Percentiles rank a stretch among this genome's conserved stretches.
These are phyloP conservation scores for Bombus sylvicola DNA, from an alignment of 1,140 invertebrate genomes.

Conservation along the genomic window DNA sequence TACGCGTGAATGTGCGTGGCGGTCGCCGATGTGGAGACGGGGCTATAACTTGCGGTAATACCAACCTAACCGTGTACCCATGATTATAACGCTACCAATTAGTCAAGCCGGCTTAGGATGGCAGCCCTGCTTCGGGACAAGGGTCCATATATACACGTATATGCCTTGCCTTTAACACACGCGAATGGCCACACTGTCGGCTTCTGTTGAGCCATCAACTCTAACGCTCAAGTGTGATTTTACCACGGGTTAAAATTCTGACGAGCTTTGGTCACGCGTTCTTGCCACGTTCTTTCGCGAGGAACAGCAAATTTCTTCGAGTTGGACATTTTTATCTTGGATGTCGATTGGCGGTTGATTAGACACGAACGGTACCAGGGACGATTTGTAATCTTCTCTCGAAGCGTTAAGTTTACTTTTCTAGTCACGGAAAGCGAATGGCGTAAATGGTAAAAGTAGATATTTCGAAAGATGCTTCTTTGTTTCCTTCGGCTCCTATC, in stretches of 20 bases:
- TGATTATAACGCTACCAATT: conserved; percentile 84
- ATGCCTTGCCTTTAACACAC: conserved; percentile 19
- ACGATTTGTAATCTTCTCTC: neutral
- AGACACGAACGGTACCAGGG: neutral
- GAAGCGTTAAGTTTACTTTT: neutral
- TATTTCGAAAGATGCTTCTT: neutral
- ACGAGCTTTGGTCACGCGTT: neutral
- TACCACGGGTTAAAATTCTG: neutral
- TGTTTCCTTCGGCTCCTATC: no score
- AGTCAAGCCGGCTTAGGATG: conserved; percentile 83
- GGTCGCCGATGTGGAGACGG: conserved; percentile 69
- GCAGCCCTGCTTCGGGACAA: conserved; percentile 74
- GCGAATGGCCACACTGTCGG: neutral
- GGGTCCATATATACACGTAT: conserved; percentile 42
- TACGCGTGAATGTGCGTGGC: conserved; percentile 71
- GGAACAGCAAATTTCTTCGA: neutral
- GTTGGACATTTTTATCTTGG: neutral
- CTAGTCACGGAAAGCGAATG: neutral
- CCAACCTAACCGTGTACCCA: conserved; percentile 83
- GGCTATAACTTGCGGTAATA: conserved; percentile 83
- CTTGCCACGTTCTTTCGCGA: no score
- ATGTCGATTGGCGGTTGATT: neutral
- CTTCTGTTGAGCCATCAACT: conserved; percentile 26
- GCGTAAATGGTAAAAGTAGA: no score
- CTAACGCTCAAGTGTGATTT: neutral